Percentiles rank a stretch among this genome's conserved stretches.
Evolutionary conservation across 2,113 vertebrate genomes (phyloP).

Genomic region (Pandion haliaetus): DNA sequence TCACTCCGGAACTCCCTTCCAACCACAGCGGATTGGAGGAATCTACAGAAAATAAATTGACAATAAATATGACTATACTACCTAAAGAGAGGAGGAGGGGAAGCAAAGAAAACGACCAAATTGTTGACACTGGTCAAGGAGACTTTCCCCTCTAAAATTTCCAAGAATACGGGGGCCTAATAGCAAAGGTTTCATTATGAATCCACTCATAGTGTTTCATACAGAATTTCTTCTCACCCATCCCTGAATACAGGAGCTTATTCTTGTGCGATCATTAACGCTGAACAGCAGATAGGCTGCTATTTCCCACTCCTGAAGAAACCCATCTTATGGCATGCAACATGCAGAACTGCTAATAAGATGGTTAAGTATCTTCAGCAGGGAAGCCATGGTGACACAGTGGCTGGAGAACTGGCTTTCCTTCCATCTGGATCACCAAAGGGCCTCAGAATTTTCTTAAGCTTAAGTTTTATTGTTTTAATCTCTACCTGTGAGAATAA

Average conservation of each 20-base stretch:
- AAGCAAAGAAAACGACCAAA: conserved; percentile 24
- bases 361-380: not conserved
- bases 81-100: conserved; percentile 2
- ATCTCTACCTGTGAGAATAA: not conserved
- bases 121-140: conserved; percentile 54
- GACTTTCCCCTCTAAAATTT: conserved; percentile 61
- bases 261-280: not conserved
- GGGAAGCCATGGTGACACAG: not conserved
- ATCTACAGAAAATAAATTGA: conserved; percentile 59
- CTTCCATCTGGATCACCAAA: not conserved
- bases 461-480: not conserved
- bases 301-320: conserved; percentile 32
- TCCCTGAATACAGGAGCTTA: conserved; percentile 8
- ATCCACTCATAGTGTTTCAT: not conserved
- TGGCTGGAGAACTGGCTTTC: not conserved
- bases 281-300: not conserved
- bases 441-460: not conserved
- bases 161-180: not conserved
- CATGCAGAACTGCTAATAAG: not conserved
- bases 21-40: conserved; percentile 46
- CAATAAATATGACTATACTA: conserved; percentile 43
- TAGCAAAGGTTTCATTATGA: conserved; percentile 38
- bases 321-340: not conserved
- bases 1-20: conserved; percentile 32
- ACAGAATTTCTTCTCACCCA: not conserved